Evolutionary conservation across 2,797 vertebrate genomes (phyloP), one percentile per base, ranked within the genome.

Genomic region (Anas bahamensis): DNA sequence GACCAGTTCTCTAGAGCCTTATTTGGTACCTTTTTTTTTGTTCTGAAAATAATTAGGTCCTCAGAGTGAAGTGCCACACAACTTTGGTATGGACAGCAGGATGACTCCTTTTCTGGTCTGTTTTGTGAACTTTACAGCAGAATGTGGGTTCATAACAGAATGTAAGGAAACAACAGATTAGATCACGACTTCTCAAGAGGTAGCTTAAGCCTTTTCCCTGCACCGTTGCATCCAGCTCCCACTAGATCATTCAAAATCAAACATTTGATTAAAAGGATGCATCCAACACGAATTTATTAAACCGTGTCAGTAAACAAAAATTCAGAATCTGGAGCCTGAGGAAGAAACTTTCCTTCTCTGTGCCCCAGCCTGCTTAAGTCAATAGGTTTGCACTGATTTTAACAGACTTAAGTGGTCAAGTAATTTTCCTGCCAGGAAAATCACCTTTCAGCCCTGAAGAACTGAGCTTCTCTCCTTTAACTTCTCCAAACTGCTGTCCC

Each of bases 121-220:
- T 37, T 89, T 26, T 0, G 0, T 37, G 56, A 26, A 42, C 35
- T 13, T 26, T 57, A 39, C 0, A 0, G 23, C 55, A 83, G 37
- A 18, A 65, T 0, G 0, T 5, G 23, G 10, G 17, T 60, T 91
- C 39, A 13, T 6, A 78, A 61, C 26, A 68, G 73, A 46, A 69
- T 8, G 6, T 46, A 59, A 63, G 29, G 23, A 63, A 83, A 59
- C 0, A 10, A 85, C 11, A 44, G 17, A 41, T 66, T 37, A 35
- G 39, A 52, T 12, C 52, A 60, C 77, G 33, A 2, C 6, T 22
- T 64, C 72, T 83, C 70, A 57, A 87, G 64, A 71, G 35, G 37
- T 37, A 82, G 16, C 29, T 89, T 82, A 39, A 70, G 9, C 42
- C 28, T 29, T 39, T 9, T 91, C 18, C 56, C 78, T 71, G 33